These are phyloP conservation scores for Diglossa cyanea DNA, from an alignment of 2,797 vertebrate genomes.

Conservation along the genomic window DNA sequence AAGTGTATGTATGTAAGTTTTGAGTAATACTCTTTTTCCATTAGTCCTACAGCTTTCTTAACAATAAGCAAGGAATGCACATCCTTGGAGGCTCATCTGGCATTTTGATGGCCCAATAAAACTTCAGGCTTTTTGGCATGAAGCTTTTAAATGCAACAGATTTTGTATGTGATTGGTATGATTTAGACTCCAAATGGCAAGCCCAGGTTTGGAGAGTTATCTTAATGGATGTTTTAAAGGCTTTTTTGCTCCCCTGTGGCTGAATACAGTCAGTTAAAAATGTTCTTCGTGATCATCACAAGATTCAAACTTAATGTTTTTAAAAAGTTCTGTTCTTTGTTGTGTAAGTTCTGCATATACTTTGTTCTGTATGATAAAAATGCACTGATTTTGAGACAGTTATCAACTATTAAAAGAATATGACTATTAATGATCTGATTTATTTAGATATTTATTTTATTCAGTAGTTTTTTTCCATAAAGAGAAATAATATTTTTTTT, in stretches of 20 bases:
- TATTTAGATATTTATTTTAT: background rate
- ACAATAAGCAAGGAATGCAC: background rate
- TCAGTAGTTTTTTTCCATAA: background rate
- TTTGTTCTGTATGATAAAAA: background rate
- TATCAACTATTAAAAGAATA: background rate
- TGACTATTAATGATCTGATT: background rate
- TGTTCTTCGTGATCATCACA: background rate
- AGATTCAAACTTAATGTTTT: background rate
- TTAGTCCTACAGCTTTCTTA: background rate
- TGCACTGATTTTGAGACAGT: background rate
- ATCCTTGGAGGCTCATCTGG: background rate
- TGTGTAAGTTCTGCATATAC: background rate
- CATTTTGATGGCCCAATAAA: conserved; percentile 19
- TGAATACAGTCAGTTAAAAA: background rate
- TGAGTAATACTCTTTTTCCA: background rate
- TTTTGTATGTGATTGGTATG: background rate
- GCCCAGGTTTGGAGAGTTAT: background rate
- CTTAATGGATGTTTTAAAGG: background rate
- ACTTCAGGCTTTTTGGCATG: background rate
- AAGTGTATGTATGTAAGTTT: background rate
- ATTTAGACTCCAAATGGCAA: background rate
- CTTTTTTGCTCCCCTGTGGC: background rate
- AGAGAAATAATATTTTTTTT: background rate
- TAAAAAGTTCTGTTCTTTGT: background rate
- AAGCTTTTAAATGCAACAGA: background rate